Evolutionary conservation across 2,113 vertebrate species (phyloP).

Genomic region (Eonycteris spelaea): DNA sequence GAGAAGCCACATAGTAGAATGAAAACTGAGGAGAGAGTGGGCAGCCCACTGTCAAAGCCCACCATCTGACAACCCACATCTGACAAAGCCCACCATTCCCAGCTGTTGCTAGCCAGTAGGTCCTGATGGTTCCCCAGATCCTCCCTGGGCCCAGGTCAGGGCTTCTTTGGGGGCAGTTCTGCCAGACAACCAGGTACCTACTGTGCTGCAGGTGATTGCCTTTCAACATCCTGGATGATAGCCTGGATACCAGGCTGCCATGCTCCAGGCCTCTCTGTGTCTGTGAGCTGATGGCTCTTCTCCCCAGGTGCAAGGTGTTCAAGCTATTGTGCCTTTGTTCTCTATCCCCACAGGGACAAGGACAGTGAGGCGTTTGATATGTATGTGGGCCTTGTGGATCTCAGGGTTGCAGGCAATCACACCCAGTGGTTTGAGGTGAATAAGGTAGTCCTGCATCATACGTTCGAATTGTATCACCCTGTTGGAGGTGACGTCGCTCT

Average conservation of each 20-base stretch:
- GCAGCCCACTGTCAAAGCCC: neutral
- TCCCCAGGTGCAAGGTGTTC: neutral
- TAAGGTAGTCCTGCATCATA: slow-evolving; percentile 45
- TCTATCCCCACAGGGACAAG: neutral
- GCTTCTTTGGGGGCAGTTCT: neutral
- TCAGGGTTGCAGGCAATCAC: neutral
- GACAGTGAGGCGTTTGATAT: neutral
- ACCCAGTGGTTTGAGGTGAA: slow-evolving; percentile 67
- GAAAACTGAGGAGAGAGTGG: neutral
- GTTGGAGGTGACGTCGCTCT: slow-evolving; percentile 55
- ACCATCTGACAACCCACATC: neutral
- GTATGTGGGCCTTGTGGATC: slow-evolving; percentile 53
- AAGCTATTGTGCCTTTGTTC: neutral
- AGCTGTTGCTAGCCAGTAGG: too few relatives aligned
- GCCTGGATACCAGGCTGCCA: neutral
- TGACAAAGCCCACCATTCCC: neutral
- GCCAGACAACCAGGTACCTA: neutral
- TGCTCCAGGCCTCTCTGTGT: too few relatives aligned
- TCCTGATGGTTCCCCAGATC: neutral
- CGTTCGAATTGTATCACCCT: neutral
- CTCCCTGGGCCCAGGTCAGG: neutral
- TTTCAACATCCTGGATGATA: neutral
- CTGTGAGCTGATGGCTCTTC: neutral
- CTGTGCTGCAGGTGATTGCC: neutral
- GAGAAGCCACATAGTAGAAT: neutral